Percentiles rank a stretch among this genome's conserved stretches.
Evolutionary conservation across 2,113 vertebrate species (phyloP).

Genomic region (Pelecanoides urinatrix): DNA sequence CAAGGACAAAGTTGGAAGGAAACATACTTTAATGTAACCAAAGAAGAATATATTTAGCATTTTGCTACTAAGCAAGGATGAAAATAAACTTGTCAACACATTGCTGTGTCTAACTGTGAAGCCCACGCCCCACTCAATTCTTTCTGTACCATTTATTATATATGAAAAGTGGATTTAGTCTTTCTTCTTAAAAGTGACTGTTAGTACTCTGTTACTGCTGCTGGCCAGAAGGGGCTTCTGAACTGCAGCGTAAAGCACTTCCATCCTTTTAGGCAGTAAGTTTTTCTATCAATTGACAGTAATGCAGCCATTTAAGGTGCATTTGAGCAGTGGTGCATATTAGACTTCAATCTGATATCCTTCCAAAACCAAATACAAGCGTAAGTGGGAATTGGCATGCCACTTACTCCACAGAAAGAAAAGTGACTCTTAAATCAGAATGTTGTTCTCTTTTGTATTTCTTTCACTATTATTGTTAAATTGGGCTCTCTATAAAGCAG

Average conservation of each 20-base stretch:
- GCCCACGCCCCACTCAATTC: not conserved
- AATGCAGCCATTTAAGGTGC: not conserved
- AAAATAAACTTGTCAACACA: slow-evolving; percentile 60
- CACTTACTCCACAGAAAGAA: not conserved
- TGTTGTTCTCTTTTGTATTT: not conserved
- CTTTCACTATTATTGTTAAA: not conserved
- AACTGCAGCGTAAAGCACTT: not conserved
- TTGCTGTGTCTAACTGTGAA: not conserved
- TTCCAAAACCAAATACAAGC: slow-evolving; percentile 11
- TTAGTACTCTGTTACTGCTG: not conserved
- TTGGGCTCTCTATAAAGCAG: not conserved
- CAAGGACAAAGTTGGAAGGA: slow-evolving; percentile 55
- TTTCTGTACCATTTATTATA: not conserved
- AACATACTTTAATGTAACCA: slow-evolving; percentile 51
- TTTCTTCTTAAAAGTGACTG: not conserved
- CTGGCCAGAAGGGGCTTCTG: not conserved
- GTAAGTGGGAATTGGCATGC: not conserved
- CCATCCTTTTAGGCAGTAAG: not conserved
- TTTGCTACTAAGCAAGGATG: slow-evolving; percentile 57
- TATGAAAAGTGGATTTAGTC: not conserved
- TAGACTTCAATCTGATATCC: not conserved
- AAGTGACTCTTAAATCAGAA: not conserved
- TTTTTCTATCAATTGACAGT: not conserved
- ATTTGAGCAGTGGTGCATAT: not conserved
- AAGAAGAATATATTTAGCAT: slow-evolving; percentile 59